Percentiles rank a stretch among this genome's conserved stretches.
Evolutionary conservation across 2,888 invertebrate genomes (phyloP).

Genomic region (Cosmopolites sordidus): DNA sequence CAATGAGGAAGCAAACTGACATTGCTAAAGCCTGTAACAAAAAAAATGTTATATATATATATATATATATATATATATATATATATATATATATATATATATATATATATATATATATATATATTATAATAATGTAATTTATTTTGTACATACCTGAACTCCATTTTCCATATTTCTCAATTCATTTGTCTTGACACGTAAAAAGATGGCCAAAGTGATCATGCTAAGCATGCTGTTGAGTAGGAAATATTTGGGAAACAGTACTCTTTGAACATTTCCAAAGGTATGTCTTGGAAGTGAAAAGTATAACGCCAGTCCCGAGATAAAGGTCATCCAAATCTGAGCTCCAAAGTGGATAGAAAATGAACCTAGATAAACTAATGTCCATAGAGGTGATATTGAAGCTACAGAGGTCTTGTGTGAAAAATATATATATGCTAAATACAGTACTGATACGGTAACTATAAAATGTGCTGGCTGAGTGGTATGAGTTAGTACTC

Average conservation of each 20-base stretch:
- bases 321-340: constrained; percentile 91
- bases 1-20: constrained; percentile 65
- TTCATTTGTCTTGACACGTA: constrained; percentile 56
- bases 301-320: constrained; percentile 83
- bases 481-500: constrained; percentile 66
- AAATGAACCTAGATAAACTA: constrained; percentile 73
- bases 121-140: not conserved
- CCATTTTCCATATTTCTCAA: constrained; percentile 51
- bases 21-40: constrained; percentile 61
- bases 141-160: constrained; percentile 50
- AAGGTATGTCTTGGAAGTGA: constrained; percentile 81
- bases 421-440: constrained; percentile 52
- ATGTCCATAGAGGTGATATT: constrained; percentile 51
- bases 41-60: too few species aligned
- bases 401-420: constrained; percentile 33
- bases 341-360: constrained; percentile 82
- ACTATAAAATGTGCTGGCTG: constrained; percentile 78
- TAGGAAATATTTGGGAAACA: constrained; percentile 84
- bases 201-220: constrained; percentile 66
- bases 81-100: too few species aligned
- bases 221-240: constrained; percentile 73
- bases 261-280: constrained; percentile 78
- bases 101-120: too few species aligned
- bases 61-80: too few species aligned
- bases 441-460: constrained; percentile 56